A percentile compares a stretch with the other conserved stretches of the same genome.
Conservation (phyloP, 2,888 invertebrate species). For the Drosophila demipolita region DNA sequence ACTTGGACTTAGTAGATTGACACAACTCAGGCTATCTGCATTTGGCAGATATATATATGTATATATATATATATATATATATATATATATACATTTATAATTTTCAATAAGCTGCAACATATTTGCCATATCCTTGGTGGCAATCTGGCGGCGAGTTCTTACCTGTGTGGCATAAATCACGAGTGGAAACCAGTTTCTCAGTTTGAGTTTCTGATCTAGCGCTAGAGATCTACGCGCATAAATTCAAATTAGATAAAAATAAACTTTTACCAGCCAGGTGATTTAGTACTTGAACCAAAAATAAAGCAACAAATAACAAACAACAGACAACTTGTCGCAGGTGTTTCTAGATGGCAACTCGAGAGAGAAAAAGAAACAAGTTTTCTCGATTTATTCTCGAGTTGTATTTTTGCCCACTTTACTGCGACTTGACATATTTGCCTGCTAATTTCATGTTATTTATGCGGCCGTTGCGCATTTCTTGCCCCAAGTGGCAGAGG, state of each 20-base stretch:
- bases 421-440: slow-evolving; percentile 73
- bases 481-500: slow-evolving; percentile 35
- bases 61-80: background rate
- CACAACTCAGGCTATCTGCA: slow-evolving; percentile 35
- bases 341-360: slow-evolving; percentile 62
- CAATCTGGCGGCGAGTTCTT: slow-evolving; percentile 48
- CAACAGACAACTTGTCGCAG: slow-evolving; percentile 43
- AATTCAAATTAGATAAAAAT: slow-evolving; percentile 75
- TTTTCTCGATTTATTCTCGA: slow-evolving; percentile 69
- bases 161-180: slow-evolving; percentile 68
- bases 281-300: slow-evolving; percentile 72
- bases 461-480: slow-evolving; percentile 67
- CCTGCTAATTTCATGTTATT: slow-evolving; percentile 77
- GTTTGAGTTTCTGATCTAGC: slow-evolving; percentile 48
- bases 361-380: slow-evolving; percentile 55
- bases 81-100: slow-evolving; percentile 42
- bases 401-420: slow-evolving; percentile 40
- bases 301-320: slow-evolving; percentile 21
- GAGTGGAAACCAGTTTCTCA: slow-evolving; percentile 51
- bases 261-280: slow-evolving; percentile 66
- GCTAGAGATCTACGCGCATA: slow-evolving; percentile 73
- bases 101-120: slow-evolving; percentile 59
- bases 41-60: slow-evolving; percentile 1
- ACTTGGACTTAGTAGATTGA: slow-evolving; percentile 28
- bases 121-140: slow-evolving; percentile 51